These are phyloP conservation scores for Pseudomyrmex gracilis DNA, from an alignment of 1,140 invertebrate species.

Conservation along the genomic window DNA sequence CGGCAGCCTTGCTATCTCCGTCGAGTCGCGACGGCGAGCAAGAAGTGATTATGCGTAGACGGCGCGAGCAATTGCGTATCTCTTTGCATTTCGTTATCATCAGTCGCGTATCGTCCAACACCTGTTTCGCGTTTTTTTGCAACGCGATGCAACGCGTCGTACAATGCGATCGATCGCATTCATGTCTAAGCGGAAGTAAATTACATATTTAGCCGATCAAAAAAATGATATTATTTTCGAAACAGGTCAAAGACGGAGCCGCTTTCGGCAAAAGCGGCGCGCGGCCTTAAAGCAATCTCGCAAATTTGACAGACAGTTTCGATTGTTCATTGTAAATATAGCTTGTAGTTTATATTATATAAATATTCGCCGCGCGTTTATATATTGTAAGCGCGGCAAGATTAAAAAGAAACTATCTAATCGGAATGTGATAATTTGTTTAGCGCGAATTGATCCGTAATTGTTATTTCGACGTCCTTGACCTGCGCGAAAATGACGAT, in stretches of 20 bases:
- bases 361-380: neutral
- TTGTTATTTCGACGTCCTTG: neutral
- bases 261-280: too few species aligned
- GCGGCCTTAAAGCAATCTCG: too few species aligned
- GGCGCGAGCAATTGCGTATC: conserved; percentile 47
- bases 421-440: neutral
- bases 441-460: neutral
- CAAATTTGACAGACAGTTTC: neutral
- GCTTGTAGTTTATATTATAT: neutral
- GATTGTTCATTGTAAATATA: neutral
- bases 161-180: neutral
- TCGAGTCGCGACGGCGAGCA: conserved; percentile 52
- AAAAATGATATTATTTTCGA: neutral
- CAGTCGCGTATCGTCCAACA: conserved; percentile 32
- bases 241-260: neutral
- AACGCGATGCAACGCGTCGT: too few species aligned
- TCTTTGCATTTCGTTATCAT: conserved; percentile 14
- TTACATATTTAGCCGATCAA: neutral
- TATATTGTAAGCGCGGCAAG: too few species aligned
- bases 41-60: conserved; percentile 65
- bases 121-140: neutral
- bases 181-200: neutral
- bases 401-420: neutral
- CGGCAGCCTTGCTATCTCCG: conserved; percentile 76
- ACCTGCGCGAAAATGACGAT: neutral